These are phyloP conservation scores for Morpho achilles DNA, from an alignment of 2,888 invertebrate species.

Conservation along the genomic window DNA sequence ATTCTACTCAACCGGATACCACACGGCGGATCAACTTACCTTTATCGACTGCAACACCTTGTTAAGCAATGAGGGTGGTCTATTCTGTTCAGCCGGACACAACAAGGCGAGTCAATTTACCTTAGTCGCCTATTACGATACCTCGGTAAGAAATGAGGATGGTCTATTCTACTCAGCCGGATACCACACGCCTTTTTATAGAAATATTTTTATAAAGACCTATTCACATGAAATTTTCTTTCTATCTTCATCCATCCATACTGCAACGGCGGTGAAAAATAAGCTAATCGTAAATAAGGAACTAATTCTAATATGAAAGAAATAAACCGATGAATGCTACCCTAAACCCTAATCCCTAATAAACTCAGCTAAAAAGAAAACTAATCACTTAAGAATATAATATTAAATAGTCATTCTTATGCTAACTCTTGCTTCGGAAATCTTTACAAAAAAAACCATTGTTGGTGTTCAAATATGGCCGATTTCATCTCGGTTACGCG, in stretches of 20 bases:
- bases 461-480: conserved; percentile 56
- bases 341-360: conserved; percentile 30
- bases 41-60: no score
- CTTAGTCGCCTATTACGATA: no score
- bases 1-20: no score
- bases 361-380: conserved; percentile 40
- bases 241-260: conserved; percentile 11
- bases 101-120: no score
- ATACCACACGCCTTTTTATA: no score
- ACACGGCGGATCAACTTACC: no score
- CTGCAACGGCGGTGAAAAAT: conserved; percentile 1
- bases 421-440: conserved; percentile 46
- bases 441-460: conserved; percentile 43
- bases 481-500: conserved; percentile 67
- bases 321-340: conserved; percentile 15
- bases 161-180: no score
- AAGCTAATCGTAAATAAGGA: conserved; percentile 4
- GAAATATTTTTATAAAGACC: no score
- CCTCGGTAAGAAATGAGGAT: no score
- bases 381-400: conserved; percentile 56
- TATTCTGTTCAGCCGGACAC: no score
- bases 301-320: conserved; percentile 11
- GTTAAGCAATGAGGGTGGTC: no score
- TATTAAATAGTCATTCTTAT: conserved; percentile 51
- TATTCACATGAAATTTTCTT: no score